Conservation (phyloP, 2,888 invertebrate genomes). For the Camptogramma bilineatum region DNA sequence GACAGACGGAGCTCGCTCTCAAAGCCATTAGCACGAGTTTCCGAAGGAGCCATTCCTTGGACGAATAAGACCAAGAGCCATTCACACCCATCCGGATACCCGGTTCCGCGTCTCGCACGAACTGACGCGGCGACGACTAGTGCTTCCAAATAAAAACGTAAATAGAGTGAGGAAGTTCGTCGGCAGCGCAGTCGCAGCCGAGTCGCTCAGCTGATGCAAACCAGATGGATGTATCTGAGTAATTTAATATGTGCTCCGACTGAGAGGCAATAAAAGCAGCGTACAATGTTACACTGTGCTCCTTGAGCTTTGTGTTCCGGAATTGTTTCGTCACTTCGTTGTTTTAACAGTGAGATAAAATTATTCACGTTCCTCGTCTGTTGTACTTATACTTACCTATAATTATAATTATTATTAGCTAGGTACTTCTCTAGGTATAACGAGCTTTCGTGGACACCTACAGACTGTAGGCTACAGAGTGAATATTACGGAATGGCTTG, state of each 20-base stretch:
- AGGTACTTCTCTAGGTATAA: background rate
- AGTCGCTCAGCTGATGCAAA: conserved; percentile 5
- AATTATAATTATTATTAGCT: no score
- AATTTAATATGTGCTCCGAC: conserved; percentile 5
- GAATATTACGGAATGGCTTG: background rate
- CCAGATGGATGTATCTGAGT: conserved; percentile 11
- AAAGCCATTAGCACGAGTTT: conserved; percentile 4
- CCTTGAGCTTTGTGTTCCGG: background rate
- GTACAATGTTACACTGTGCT: background rate
- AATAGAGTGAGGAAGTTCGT: conserved; percentile 11
- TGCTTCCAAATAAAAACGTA: conserved; percentile 7
- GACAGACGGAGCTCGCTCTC: conserved; percentile 1
- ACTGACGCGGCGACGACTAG: background rate
- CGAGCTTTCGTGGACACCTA: background rate
- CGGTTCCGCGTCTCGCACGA: background rate
- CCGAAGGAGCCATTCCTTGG: background rate
- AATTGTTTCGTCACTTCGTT: background rate
- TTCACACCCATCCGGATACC: background rate
- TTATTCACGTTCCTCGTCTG: background rate
- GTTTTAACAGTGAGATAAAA: background rate
- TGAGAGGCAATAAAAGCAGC: conserved; percentile 5
- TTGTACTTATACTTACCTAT: no score
- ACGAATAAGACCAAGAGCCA: no score
- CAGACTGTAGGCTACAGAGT: background rate
- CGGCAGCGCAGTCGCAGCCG: conserved; percentile 2